phyloP scores from a whole-genome alignment of 2,797 vertebrate species.

The Notolabrus celidotus region DNA sequence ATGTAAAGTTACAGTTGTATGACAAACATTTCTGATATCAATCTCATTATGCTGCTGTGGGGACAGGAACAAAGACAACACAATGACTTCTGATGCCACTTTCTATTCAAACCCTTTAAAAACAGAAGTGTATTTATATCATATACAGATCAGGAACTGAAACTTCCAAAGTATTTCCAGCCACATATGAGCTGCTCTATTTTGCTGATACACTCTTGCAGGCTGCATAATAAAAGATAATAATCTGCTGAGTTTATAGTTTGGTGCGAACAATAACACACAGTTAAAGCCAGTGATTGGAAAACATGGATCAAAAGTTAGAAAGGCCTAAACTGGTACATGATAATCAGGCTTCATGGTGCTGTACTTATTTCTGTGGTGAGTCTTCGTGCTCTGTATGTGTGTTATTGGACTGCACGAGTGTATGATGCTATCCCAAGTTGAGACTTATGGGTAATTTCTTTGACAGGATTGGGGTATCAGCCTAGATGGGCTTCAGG shows the following conservation, averaged over 20 bases:
- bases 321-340: too few relatives aligned
- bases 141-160: constrained; percentile 24
- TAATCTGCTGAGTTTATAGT: neutral
- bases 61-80: neutral
- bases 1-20: neutral
- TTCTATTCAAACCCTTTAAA: neutral
- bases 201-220: constrained; percentile 7
- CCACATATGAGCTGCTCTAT: neutral
- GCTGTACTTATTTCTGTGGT: neutral
- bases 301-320: neutral
- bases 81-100: neutral
- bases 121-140: constrained; percentile 11
- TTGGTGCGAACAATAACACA: neutral
- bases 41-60: neutral
- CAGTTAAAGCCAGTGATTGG: neutral
- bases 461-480: constrained; percentile 60
- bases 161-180: constrained; percentile 1
- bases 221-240: neutral
- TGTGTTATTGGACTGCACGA: neutral
- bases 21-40: neutral
- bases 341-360: neutral
- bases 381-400: neutral
- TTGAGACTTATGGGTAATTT: constrained; percentile 38
- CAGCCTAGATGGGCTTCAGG: constrained; percentile 30
- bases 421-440: neutral